phyloP scores from a whole-genome alignment of 2,888 invertebrate genomes.

The Dryobotodes eremita region DNA sequence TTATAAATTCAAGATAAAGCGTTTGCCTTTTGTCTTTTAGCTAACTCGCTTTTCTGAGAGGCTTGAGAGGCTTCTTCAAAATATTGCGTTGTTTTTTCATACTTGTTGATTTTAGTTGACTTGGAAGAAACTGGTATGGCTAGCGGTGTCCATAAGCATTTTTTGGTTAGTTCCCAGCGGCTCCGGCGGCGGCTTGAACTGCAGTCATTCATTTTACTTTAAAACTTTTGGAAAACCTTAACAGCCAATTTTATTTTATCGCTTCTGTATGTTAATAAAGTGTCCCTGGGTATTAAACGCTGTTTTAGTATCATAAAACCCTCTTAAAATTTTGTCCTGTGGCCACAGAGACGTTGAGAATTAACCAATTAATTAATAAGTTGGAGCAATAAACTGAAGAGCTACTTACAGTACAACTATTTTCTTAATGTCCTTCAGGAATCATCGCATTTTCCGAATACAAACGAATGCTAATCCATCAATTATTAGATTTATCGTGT shows the following conservation, averaged over 20 bases:
- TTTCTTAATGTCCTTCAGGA: no score
- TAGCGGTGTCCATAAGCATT: no score
- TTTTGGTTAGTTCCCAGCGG: neutral
- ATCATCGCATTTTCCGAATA: no score
- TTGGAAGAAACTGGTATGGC: neutral
- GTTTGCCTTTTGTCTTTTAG: neutral
- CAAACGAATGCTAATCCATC: no score
- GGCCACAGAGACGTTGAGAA: constrained; percentile 11
- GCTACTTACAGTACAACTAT: neutral
- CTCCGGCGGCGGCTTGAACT: neutral
- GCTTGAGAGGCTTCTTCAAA: neutral
- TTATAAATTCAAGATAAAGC: neutral
- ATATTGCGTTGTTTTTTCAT: neutral
- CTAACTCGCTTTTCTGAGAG: neutral
- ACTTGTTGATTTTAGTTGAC: neutral
- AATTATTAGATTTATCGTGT: no score
- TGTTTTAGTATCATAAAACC: constrained; percentile 16
- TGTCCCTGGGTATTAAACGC: constrained; percentile 4
- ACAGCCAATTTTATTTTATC: constrained; percentile 12
- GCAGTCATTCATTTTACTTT: neutral
- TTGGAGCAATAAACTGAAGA: constrained; percentile 16
- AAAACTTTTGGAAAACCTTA: neutral
- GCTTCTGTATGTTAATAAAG: constrained; percentile 23
- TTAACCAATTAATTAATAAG: constrained; percentile 17
- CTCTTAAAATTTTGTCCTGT: constrained; percentile 16